phyloP scores from a whole-genome alignment of 2,888 invertebrate species.

The Polymixis flavicincta region DNA sequence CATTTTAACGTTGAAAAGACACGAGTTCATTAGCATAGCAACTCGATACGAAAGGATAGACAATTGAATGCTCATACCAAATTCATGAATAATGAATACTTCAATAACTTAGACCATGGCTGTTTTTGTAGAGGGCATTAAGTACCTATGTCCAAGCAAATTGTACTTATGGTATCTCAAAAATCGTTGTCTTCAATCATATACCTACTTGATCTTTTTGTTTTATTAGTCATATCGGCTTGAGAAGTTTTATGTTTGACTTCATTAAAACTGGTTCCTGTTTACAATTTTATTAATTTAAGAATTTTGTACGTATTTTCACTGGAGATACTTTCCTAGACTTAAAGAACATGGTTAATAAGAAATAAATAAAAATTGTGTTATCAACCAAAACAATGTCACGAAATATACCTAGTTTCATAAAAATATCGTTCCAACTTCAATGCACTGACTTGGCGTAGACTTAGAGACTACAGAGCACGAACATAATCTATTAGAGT shows the following conservation, averaged over 20 bases:
- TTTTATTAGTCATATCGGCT: background rate
- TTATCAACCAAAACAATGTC: no score
- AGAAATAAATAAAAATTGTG: background rate
- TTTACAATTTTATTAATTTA: no score
- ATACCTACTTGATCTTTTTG: background rate
- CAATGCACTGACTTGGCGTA: conserved; percentile 39
- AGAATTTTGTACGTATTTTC: no score
- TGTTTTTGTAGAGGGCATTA: conserved; percentile 13
- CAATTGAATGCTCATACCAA: conserved; percentile 33
- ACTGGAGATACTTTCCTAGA: no score
- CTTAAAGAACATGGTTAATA: no score
- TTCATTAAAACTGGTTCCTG: no score
- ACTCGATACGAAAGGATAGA: conserved; percentile 7
- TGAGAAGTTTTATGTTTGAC: no score
- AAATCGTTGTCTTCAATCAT: conserved; percentile 7
- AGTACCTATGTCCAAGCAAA: background rate
- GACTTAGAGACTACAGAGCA: conserved; percentile 26
- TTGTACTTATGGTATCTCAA: conserved; percentile 9
- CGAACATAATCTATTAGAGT: conserved; percentile 58
- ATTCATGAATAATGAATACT: conserved; percentile 47
- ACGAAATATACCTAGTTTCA: no score
- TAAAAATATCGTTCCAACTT: background rate
- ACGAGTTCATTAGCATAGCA: conserved; percentile 26
- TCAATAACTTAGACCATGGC: background rate
- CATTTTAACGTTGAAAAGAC: background rate